Conservation (phyloP, 2,888 invertebrate genomes). For the Epistrophella euchroma region DNA sequence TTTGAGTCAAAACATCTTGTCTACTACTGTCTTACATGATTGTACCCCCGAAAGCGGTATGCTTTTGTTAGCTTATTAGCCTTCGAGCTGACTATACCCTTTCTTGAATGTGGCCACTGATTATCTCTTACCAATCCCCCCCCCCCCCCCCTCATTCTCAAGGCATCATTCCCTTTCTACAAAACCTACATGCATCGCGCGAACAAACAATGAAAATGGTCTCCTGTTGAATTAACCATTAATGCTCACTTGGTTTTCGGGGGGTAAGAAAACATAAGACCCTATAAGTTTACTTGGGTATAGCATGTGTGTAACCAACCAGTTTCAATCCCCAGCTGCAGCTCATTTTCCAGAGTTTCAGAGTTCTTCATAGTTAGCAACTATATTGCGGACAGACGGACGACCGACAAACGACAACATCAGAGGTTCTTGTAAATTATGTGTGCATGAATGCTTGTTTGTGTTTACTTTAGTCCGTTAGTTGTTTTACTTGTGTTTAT, state of each 20-base stretch:
- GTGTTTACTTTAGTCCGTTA: slow-evolving; percentile 65
- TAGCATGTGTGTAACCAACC: slow-evolving; percentile 65
- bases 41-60: slow-evolving; percentile 24
- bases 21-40: neutral
- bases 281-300: slow-evolving; percentile 56
- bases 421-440: slow-evolving; percentile 68
- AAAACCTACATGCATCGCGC: slow-evolving; percentile 9
- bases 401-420: neutral
- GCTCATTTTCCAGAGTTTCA: neutral
- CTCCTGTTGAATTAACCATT: slow-evolving; percentile 76
- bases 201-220: slow-evolving; percentile 34
- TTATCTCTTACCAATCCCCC: neutral
- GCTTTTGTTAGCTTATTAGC: slow-evolving; percentile 52
- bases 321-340: slow-evolving; percentile 5
- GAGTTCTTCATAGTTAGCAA: neutral
- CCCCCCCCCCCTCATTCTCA: neutral
- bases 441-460: slow-evolving; percentile 70
- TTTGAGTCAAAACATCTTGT: neutral
- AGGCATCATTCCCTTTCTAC: neutral
- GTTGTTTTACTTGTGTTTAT: slow-evolving; percentile 19
- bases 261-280: slow-evolving; percentile 35
- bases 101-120: slow-evolving; percentile 18
- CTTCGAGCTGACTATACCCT: slow-evolving; percentile 16
- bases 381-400: slow-evolving; percentile 18
- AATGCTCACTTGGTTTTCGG: slow-evolving; percentile 62